These are phyloP conservation scores for Drosophila siamana DNA, from an alignment of 2,888 invertebrate genomes.

Conservation along the genomic window DNA sequence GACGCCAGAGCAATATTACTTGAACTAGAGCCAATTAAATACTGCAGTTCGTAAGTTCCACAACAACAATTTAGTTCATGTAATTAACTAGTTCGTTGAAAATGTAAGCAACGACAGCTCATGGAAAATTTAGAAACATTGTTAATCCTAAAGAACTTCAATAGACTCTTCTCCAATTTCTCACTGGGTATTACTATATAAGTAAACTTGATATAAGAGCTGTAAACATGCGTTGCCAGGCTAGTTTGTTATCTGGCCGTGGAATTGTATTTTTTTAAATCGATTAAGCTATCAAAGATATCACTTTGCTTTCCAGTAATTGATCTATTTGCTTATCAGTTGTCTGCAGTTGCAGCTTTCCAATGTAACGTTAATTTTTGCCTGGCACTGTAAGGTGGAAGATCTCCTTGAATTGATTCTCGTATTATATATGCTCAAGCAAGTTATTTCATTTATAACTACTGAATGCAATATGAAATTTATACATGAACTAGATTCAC, in stretches of 20 bases:
- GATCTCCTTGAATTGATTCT: neutral
- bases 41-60: constrained; percentile 12
- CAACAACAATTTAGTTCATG: neutral
- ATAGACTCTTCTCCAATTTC: neutral
- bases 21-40: constrained; percentile 2
- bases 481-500: neutral
- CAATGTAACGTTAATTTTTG: neutral
- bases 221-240: constrained; percentile 18
- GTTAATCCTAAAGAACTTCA: neutral
- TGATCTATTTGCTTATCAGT: neutral
- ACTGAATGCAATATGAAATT: no score
- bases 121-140: neutral
- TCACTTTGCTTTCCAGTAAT: constrained; percentile 19
- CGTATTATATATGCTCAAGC: no score
- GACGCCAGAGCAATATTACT: constrained; percentile 13
- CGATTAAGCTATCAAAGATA: constrained; percentile 27
- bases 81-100: neutral
- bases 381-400: neutral
- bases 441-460: no score
- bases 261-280: constrained; percentile 32
- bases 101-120: neutral
- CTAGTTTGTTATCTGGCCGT: constrained; percentile 23
- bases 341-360: neutral
- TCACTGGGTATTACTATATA: neutral
- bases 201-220: neutral